These are phyloP conservation scores for Berghia stephanieae DNA, from an alignment of 1,140 invertebrate species.

Conservation along the genomic window DNA sequence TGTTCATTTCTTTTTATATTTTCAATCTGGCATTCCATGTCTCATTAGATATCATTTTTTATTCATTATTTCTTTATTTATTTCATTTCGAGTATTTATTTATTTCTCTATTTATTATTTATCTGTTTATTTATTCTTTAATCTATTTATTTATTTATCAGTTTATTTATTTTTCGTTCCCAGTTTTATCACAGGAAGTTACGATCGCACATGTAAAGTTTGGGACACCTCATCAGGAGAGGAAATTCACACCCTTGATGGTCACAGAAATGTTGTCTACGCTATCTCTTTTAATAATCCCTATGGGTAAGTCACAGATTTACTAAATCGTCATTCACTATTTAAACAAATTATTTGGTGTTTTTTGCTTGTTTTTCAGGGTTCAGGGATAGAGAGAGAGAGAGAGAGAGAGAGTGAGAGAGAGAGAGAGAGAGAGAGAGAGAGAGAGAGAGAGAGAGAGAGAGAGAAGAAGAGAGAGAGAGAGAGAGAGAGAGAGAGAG, in stretches of 20 bases:
- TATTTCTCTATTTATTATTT: neutral
- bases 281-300: slow-evolving; percentile 81
- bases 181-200: slow-evolving; percentile 83
- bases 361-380: slow-evolving; percentile 6
- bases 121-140: neutral
- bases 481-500: too few species aligned
- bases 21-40: neutral
- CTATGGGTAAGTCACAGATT: slow-evolving; percentile 73
- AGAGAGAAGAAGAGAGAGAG: too few species aligned
- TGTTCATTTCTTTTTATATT: neutral
- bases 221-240: slow-evolving; percentile 80
- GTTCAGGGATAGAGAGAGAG: too few species aligned
- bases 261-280: slow-evolving; percentile 84
- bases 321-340: neutral
- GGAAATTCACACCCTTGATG: slow-evolving; percentile 76
- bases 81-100: too few species aligned
- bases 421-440: too few species aligned
- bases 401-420: too few species aligned
- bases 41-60: neutral
- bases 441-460: too few species aligned
- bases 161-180: neutral
- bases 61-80: neutral
- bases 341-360: neutral
- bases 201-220: slow-evolving; percentile 85
- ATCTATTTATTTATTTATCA: neutral